Conservation (phyloP, 2,113 vertebrate species). For the Zootoca vivipara region DNA sequence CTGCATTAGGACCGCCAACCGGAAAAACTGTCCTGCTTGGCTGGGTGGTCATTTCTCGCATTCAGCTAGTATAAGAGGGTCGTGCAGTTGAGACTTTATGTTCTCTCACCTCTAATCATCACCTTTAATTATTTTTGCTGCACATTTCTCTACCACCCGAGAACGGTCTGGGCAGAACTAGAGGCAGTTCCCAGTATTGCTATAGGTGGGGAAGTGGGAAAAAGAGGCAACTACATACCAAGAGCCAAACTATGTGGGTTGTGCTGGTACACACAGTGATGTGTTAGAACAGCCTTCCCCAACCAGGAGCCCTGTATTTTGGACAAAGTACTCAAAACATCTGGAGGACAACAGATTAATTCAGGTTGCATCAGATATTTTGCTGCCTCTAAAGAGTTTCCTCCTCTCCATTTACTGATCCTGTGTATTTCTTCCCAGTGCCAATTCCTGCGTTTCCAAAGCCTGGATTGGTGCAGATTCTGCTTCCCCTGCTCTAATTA, state of each 20-base stretch:
- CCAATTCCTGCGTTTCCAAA: neutral
- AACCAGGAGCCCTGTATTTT: neutral
- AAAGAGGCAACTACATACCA: too few relatives aligned
- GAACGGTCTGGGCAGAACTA: neutral
- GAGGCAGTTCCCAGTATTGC: neutral
- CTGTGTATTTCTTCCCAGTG: neutral
- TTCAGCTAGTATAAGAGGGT: neutral
- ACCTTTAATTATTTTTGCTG: neutral
- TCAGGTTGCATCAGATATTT: neutral
- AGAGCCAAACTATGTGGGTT: neutral
- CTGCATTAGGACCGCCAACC: neutral
- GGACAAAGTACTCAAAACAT: neutral
- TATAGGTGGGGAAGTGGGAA: too few relatives aligned
- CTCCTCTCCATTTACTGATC: neutral
- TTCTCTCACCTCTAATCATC: neutral
- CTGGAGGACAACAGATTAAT: neutral
- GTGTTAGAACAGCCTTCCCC: neutral
- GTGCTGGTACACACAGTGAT: neutral
- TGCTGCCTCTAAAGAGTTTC: neutral
- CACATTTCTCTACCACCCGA: neutral
- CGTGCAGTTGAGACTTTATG: neutral
- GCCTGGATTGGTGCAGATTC: neutral
- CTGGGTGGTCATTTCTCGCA: neutral
- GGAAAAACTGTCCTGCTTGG: neutral
- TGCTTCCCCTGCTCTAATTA: neutral